Percentiles rank a stretch among this genome's conserved stretches.
phyloP scores from a whole-genome alignment of 2,888 invertebrate species.

The Malthinus flaveolus region DNA sequence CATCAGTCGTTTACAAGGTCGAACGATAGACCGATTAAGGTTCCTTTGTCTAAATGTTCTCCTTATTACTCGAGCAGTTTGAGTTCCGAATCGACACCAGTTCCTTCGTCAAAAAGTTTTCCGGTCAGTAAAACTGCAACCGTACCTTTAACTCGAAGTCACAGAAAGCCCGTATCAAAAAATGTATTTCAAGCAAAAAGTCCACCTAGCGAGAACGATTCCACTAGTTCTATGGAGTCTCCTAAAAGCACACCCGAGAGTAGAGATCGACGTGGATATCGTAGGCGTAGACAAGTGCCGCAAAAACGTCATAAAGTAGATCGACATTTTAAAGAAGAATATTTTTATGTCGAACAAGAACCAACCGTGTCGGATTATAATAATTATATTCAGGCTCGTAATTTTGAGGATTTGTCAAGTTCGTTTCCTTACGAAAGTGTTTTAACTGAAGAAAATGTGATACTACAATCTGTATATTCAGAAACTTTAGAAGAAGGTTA shows the following conservation, averaged over 20 bases:
- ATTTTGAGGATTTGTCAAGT: conserved; percentile 50
- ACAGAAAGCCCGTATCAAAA: conserved; percentile 59
- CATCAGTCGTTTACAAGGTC: conserved; percentile 39
- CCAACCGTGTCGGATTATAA: conserved; percentile 46
- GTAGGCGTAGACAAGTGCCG: conserved; percentile 67
- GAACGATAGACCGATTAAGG: conserved; percentile 52
- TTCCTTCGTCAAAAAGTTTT: conserved; percentile 62
- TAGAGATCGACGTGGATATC: conserved; percentile 65
- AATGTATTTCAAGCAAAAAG: conserved; percentile 67
- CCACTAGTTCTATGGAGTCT: conserved; percentile 73
- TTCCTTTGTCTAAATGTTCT: conserved; percentile 67
- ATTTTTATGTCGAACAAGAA: conserved; percentile 48
- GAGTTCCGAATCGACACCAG: conserved; percentile 74
- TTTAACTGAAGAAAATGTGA: conserved; percentile 39
- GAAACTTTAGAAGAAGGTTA: conserved; percentile 63
- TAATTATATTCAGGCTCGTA: conserved; percentile 47
- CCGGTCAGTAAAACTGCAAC: conserved; percentile 65
- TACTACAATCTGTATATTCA: conserved; percentile 36
- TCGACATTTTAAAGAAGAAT: conserved; percentile 51
- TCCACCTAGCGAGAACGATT: conserved; percentile 75
- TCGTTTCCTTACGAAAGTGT: conserved; percentile 47
- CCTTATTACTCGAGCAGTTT: conserved; percentile 77
- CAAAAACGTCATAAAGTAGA: conserved; percentile 62
- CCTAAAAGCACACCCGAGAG: conserved; percentile 58
- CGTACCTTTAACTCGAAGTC: conserved; percentile 50